phyloP scores from a whole-genome alignment of 2,113 vertebrate genomes.

The Gymnobelideus leadbeateri region DNA sequence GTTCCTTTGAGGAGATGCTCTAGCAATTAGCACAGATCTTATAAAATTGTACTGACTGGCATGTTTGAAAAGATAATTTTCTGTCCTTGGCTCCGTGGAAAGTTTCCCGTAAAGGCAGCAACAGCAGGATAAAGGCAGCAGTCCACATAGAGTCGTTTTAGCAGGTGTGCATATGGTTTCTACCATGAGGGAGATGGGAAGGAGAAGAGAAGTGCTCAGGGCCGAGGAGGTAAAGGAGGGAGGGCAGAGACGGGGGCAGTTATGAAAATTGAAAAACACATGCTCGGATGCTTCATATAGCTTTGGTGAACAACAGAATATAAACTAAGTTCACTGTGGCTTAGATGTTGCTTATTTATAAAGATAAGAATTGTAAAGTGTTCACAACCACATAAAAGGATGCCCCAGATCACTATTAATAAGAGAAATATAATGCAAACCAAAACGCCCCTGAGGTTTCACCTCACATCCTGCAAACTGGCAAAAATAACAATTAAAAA shows the following conservation, averaged over 20 bases:
- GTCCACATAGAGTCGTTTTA: slow-evolving; percentile 28
- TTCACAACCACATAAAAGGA: neutral
- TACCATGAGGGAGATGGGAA: neutral
- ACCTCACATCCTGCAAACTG: neutral
- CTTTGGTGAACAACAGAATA: slow-evolving; percentile 37
- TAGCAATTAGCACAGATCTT: slow-evolving; percentile 42
- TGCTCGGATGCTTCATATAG: neutral
- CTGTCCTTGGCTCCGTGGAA: slow-evolving; percentile 43
- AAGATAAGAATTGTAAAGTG: neutral
- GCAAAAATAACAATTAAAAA: neutral
- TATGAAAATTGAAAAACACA: neutral
- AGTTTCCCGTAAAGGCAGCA: slow-evolving; percentile 58
- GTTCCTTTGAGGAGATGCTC: slow-evolving; percentile 61
- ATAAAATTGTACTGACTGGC: slow-evolving; percentile 56
- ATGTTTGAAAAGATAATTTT: slow-evolving; percentile 69
- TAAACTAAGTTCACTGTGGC: neutral
- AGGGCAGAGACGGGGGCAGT: neutral
- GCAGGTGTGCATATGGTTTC: slow-evolving; percentile 33
- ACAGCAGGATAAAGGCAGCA: slow-evolving; percentile 51
- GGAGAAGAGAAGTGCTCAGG: neutral
- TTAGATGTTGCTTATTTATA: neutral
- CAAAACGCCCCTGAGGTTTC: neutral
- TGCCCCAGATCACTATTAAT: neutral
- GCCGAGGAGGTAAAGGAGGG: neutral
- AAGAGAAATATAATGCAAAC: neutral